Evolutionary conservation across 2,113 vertebrate genomes (phyloP), one percentile per base, ranked within the genome.

Genomic region (Laterallus jamaicensis): DNA sequence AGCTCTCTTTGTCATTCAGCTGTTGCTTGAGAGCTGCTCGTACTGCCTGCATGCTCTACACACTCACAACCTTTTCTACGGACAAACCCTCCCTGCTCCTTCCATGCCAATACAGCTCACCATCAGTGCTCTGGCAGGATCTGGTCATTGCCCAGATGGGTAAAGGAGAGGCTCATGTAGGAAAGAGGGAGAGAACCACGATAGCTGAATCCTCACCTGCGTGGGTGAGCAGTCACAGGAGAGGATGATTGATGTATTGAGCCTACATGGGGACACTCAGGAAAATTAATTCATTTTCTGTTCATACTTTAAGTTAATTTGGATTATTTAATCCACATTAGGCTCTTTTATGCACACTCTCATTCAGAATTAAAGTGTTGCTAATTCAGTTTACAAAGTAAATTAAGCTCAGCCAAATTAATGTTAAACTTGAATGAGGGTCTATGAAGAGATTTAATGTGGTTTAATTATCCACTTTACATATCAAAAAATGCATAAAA

Each of bases 301-400:
- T 66, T 96, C 93, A 93, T 28, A 73, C 40, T 91, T 66, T 69
- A 93, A 91, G 0, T 84, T 93, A 94, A 94, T 95, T 95, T 94
- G 95, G 92, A 96, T 95, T 95, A 95, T 95, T 96, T 96, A 96
- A 95, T 96, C 95, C 96, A 96, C 67, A 88, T 94, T 94, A 95
- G 63, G 63, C 17, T 85, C 70, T 71, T 94, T 89, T 90, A 85
- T 79, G 71, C 56, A 85, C 55, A 74, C 37, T 79, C 77, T 87
- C n/a, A 70, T 93, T 94, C 93, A 93, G 82, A 95, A 91, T 74
- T 80, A 80, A 44, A 91, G 63, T 90, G 85, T 49, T 0, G 12
- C 74, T 96, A 96, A 96, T 94, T 95, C 90, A 96, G 94, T 96
- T 96, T 95, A 91, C 63, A 87, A 85, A 94, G 85, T 90, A 96